Evolutionary conservation across 2,113 vertebrate genomes (phyloP).

Genomic region (Leucopternis melanops): DNA sequence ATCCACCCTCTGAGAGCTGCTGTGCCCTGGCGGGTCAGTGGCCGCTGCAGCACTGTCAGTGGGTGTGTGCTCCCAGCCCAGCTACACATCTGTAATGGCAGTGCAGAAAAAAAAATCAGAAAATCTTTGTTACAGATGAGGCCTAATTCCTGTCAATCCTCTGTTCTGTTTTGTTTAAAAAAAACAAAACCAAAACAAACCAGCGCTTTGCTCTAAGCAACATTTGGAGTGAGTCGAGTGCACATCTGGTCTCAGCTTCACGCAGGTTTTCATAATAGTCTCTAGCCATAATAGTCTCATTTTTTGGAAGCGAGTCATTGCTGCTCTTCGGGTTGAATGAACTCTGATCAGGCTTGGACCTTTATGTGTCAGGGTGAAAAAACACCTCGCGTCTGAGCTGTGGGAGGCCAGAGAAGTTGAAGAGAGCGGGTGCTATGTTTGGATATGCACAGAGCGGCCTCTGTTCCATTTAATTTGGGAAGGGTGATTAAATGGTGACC

Average conservation of each 20-base stretch:
- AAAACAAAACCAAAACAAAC: not conserved
- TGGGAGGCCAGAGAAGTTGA: not conserved
- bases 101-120: not conserved
- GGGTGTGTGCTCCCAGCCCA: not conserved
- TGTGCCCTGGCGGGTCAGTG: not conserved
- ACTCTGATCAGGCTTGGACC: conserved; percentile 6
- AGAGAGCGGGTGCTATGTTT: not conserved
- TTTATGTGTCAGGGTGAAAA: not conserved
- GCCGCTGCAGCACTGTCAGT: accelerated
- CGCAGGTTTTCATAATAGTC: not conserved
- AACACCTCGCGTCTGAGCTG: not conserved
- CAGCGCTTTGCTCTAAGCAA: not conserved
- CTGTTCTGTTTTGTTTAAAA: not conserved
- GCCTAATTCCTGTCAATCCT: not conserved
- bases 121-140: not conserved
- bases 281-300: conserved; percentile 8
- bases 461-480: not conserved
- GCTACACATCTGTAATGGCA: not conserved
- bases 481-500: not conserved
- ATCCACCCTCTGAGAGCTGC: not conserved
- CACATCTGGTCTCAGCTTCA: conserved; percentile 34
- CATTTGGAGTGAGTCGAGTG: not conserved
- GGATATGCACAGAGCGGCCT: not conserved
- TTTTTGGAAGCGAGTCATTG: conserved; percentile 13
- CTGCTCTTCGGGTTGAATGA: not conserved